phyloP scores from a whole-genome alignment of 2,797 vertebrate species.

The Ptychadena robeensis region DNA sequence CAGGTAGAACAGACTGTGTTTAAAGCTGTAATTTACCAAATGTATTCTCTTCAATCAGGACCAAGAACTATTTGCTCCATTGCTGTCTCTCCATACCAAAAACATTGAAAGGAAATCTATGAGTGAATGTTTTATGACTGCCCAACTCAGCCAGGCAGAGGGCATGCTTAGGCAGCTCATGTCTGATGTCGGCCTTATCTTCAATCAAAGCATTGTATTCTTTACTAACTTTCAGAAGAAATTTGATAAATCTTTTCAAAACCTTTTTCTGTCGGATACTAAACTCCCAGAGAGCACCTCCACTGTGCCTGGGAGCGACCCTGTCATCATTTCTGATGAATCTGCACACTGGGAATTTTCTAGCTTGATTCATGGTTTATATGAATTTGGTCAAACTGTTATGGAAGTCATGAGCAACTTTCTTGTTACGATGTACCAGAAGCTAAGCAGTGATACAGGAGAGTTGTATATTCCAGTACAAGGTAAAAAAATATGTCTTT shows the following conservation, averaged over 20 bases:
- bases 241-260: slow-evolving; percentile 82
- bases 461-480: slow-evolving; percentile 66
- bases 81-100: slow-evolving; percentile 73
- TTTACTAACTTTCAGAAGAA: slow-evolving; percentile 80
- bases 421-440: slow-evolving; percentile 77
- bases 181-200: slow-evolving; percentile 74
- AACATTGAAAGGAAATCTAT: slow-evolving; percentile 66
- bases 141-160: slow-evolving; percentile 77
- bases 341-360: slow-evolving; percentile 79
- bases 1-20: background rate
- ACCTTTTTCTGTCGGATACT: slow-evolving; percentile 76
- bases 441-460: slow-evolving; percentile 69
- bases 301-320: slow-evolving; percentile 65
- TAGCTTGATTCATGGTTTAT: slow-evolving; percentile 81
- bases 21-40: background rate
- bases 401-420: slow-evolving; percentile 82
- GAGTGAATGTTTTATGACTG: slow-evolving; percentile 73
- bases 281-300: slow-evolving; percentile 66
- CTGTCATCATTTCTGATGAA: slow-evolving; percentile 68
- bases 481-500: slow-evolving; percentile 23
- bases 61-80: slow-evolving; percentile 81
- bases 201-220: slow-evolving; percentile 79
- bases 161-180: slow-evolving; percentile 79
- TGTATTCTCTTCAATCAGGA: slow-evolving; percentile 72
- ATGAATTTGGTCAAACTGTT: slow-evolving; percentile 83